phyloP scores from a whole-genome alignment of 2,797 vertebrate species.

The Microcaecilia unicolor region DNA sequence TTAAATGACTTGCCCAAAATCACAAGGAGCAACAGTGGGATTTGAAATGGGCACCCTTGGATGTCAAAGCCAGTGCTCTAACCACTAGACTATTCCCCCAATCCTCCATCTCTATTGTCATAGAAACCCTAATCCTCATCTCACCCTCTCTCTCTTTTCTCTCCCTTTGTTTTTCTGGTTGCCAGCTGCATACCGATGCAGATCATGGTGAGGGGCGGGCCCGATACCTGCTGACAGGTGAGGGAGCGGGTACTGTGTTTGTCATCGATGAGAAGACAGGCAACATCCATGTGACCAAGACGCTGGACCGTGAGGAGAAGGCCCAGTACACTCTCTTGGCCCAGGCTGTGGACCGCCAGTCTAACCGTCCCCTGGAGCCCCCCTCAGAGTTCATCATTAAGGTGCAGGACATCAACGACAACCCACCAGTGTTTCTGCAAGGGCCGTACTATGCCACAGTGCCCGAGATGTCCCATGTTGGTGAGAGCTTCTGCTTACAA shows the following conservation, averaged over 20 bases:
- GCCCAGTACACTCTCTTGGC: slow-evolving; percentile 79
- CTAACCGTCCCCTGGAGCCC: slow-evolving; percentile 78
- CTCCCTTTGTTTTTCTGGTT: not conserved
- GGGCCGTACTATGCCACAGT: slow-evolving; percentile 77
- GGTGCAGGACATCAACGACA: slow-evolving; percentile 89
- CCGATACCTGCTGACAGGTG: slow-evolving; percentile 77
- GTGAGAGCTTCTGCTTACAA: slow-evolving; percentile 44
- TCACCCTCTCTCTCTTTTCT: too few relatives aligned
- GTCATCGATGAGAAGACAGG: slow-evolving; percentile 87
- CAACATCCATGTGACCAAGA: slow-evolving; percentile 87
- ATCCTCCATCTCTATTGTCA: too few relatives aligned
- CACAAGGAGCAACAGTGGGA: too few relatives aligned
- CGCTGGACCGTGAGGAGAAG: slow-evolving; percentile 83
- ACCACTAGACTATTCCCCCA: too few relatives aligned
- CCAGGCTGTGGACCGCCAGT: slow-evolving; percentile 78
- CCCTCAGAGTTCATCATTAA: slow-evolving; percentile 87
- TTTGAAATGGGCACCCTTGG: too few relatives aligned
- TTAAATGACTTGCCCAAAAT: too few relatives aligned
- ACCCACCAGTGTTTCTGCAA: slow-evolving; percentile 76
- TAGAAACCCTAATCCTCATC: too few relatives aligned
- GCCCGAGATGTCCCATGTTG: slow-evolving; percentile 86
- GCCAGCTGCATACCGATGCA: slow-evolving; percentile 73
- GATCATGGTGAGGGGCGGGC: slow-evolving; percentile 79
- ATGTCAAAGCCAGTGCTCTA: too few relatives aligned
- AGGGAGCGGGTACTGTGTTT: slow-evolving; percentile 82